These are phyloP conservation scores for Blomia tropicalis DNA, from an alignment of 2,888 invertebrate genomes.

Conservation along the genomic window DNA sequence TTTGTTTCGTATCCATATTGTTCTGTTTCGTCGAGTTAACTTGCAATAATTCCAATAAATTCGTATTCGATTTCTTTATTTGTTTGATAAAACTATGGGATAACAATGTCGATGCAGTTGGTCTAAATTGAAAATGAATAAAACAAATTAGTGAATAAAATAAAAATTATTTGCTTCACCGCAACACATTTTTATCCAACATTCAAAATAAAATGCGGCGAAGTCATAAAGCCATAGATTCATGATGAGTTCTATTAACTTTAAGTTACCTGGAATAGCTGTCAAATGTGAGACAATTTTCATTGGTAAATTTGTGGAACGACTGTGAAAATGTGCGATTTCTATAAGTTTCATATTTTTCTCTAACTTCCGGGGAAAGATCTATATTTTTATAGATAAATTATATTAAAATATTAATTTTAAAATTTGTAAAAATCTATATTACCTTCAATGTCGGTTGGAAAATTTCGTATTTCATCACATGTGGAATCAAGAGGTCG, in stretches of 20 bases:
- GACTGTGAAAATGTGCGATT: conserved; percentile 50
- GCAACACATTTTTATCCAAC: no score
- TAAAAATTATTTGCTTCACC: no score
- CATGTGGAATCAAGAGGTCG: conserved; percentile 33
- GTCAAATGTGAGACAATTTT: conserved; percentile 52
- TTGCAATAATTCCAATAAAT: neutral
- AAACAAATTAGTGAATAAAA: neutral
- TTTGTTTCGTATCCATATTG: no score
- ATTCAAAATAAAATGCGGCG: no score
- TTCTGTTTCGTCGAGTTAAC: neutral
- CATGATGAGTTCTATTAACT: neutral
- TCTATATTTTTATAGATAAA: conserved; percentile 27
- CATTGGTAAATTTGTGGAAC: conserved; percentile 56
- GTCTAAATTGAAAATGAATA: conserved; percentile 34
- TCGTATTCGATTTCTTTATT: conserved; percentile 25
- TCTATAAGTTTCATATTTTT: conserved; percentile 27
- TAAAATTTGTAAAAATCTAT: neutral
- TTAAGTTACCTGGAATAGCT: conserved; percentile 45
- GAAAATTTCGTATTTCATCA: conserved; percentile 19
- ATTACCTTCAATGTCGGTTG: conserved; percentile 16
- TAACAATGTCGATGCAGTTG: conserved; percentile 51
- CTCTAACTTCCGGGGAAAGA: conserved; percentile 27
- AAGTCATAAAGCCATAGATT: no score
- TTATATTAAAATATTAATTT: neutral
- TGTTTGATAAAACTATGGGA: conserved; percentile 57